phyloP scores from a whole-genome alignment of 2,888 invertebrate genomes.

The Drosophila mettleri region DNA sequence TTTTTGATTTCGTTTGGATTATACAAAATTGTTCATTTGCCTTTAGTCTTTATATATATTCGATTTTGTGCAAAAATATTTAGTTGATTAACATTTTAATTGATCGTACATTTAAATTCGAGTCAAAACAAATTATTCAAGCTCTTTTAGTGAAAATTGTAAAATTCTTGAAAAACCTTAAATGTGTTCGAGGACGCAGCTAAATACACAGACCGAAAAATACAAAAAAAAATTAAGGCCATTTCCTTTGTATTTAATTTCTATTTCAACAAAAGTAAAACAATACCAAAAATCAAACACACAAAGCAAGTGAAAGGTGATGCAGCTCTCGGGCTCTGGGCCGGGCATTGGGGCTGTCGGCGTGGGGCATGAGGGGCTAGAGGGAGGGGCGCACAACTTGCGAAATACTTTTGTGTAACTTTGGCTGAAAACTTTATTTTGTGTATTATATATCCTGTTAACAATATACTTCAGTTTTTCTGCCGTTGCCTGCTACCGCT shows the following conservation, averaged over 20 bases:
- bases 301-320: constrained; percentile 75
- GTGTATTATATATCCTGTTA: constrained; percentile 82
- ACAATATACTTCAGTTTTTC: constrained; percentile 79
- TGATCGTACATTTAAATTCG: neutral
- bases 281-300: constrained; percentile 79
- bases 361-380: neutral
- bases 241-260: constrained; percentile 61
- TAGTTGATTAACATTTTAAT: neutral
- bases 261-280: constrained; percentile 76
- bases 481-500: constrained; percentile 59
- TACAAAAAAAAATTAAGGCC: constrained; percentile 42
- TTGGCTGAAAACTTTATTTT: constrained; percentile 81
- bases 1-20: neutral
- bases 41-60: neutral
- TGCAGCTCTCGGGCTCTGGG: constrained; percentile 44
- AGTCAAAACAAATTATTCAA: neutral
- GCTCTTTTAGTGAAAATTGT: constrained; percentile 17
- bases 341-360: neutral
- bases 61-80: neutral
- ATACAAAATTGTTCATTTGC: neutral
- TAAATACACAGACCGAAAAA: constrained; percentile 17
- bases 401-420: constrained; percentile 82
- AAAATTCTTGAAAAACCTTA: constrained; percentile 31
- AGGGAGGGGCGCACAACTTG: constrained; percentile 61
- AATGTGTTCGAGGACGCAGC: constrained; percentile 13